Evolutionary conservation across 1,140 invertebrate species (phyloP).

Genomic region (Nymphalis io): DNA sequence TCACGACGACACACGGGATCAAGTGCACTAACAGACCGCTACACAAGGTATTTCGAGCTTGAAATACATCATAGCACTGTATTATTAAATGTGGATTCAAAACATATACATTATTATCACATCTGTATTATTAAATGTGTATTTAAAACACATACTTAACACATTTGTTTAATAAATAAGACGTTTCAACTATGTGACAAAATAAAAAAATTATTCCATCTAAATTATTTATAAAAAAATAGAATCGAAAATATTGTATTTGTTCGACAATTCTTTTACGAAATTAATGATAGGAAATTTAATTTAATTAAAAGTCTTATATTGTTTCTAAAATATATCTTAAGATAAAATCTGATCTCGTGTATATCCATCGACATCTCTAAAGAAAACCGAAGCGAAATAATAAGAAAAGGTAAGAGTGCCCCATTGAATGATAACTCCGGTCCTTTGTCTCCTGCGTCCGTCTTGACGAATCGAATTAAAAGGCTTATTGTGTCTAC

Average conservation of each 20-base stretch:
- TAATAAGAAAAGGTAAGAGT: slow-evolving; percentile 79
- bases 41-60: slow-evolving; percentile 39
- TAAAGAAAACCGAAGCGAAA: slow-evolving; percentile 70
- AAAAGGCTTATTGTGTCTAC: slow-evolving; percentile 81
- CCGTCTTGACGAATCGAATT: slow-evolving; percentile 80
- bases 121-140: background rate
- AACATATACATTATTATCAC: too few species aligned
- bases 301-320: background rate
- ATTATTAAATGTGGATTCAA: background rate
- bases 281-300: too few species aligned
- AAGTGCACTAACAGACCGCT: slow-evolving; percentile 55
- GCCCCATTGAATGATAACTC: slow-evolving; percentile 81
- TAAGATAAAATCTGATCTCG: slow-evolving; percentile 34
- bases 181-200: too few species aligned
- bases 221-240: too few species aligned
- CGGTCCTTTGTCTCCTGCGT: slow-evolving; percentile 72
- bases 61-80: slow-evolving; percentile 33
- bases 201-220: too few species aligned
- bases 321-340: slow-evolving; percentile 5
- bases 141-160: too few species aligned
- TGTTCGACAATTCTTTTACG: too few species aligned
- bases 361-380: slow-evolving; percentile 52
- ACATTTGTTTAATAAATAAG: too few species aligned
- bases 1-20: slow-evolving; percentile 66
- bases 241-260: too few species aligned